Percentiles rank a stretch among this genome's conserved stretches.
Conservation (phyloP, 2,888 invertebrate species). For the Geophilus truncorum region DNA sequence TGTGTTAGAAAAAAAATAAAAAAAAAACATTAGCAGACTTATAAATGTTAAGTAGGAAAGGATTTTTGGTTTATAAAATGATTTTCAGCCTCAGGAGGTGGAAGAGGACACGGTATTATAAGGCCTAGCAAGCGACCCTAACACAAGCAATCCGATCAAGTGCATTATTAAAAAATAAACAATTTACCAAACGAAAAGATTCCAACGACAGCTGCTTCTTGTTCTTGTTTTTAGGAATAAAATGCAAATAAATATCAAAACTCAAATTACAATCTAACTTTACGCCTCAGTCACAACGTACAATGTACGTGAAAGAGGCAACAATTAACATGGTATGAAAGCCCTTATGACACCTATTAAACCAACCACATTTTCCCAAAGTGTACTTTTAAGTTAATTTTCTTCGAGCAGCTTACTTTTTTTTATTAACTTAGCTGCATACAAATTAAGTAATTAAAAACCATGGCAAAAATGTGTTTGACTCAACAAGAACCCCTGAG, state of each 20-base stretch:
- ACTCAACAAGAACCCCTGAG: not conserved
- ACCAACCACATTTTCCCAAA: not conserved
- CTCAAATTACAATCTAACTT: not conserved
- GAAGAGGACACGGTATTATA: constrained; percentile 33
- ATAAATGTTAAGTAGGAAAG: not conserved
- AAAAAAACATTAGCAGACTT: not conserved
- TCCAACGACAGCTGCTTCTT: not conserved
- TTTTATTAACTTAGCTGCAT: not conserved
- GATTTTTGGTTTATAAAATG: not conserved
- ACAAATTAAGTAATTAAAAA: not conserved
- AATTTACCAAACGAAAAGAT: not conserved
- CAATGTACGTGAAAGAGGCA: no score
- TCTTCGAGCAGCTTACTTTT: not conserved
- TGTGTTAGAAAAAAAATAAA: not conserved
- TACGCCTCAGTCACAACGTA: no score
- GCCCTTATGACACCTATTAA: not conserved
- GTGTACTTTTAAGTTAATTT: not conserved
- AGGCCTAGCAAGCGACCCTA: constrained; percentile 30
- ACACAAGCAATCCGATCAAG: not conserved
- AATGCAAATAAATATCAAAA: not conserved
- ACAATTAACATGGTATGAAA: not conserved
- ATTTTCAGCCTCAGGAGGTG: constrained; percentile 32
- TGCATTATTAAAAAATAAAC: not conserved
- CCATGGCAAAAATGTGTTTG: not conserved
- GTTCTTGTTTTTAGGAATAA: not conserved